Base-by-base conservation (phyloP, 2,888 invertebrate species). In the Lissonota sp. region DNA sequence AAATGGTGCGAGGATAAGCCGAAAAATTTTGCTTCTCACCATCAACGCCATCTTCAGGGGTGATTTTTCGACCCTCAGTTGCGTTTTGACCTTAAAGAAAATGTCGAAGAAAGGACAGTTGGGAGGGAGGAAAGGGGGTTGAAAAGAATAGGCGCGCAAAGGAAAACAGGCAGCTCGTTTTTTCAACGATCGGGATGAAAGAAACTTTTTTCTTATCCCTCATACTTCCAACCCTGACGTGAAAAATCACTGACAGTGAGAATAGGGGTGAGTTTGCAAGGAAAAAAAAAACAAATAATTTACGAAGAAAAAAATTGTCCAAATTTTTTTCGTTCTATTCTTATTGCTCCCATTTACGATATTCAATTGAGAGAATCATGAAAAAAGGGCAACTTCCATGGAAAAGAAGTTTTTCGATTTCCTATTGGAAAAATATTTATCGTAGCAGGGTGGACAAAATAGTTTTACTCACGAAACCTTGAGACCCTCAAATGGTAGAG, bases 391-490 rank as follows among this genome's bases (percentile, higher is more conserved):
- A 12, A 57, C 12, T 64, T 69, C 44, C 26, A 26, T 4, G 1
- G 12, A 49, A 55, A 40, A 42, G 26, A 3, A 26, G 26, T 26
- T 26, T 26, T 26, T 26, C 26, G 26, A 26, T 26, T 26, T 26
- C 26, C 26, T 26, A 26, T 26, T 26, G 26, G 3, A 3, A 26
- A 26, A 26, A 26, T 37, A 49, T 51, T 26, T 39, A 53, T 12
- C 39, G n/a, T 26, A 53, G n/a, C 49, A 26, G 16, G 6, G 44
- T 12, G n/a, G 26, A 5, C 14, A 12, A 62, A 72, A 12, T 12
- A 12, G 26, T 6, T 14, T 63, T 0, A 72, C 82, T 84, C 71
- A 84, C 82, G 62, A 62, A 51, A 58, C 12, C 5, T 44, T 8
- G 62, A 58, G 42, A 70, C 44, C 16, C 39, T 64, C n/a, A 44